Evolutionary conservation across 2,113 vertebrate species (phyloP), one percentile per base, ranked within the genome.

Genomic region (Pleuronectes platessa): DNA sequence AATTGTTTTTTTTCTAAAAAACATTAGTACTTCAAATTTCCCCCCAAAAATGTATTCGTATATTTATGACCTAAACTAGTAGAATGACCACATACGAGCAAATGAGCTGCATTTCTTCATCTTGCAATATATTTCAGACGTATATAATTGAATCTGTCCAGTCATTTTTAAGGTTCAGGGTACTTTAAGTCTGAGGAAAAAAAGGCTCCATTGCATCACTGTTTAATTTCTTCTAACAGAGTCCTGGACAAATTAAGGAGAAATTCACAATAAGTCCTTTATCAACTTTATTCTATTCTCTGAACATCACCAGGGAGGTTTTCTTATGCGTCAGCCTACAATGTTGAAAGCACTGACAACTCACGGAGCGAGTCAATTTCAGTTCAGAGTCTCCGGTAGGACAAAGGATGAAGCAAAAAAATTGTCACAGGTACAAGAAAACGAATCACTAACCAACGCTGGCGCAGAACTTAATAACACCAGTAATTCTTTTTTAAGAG

Each of bases 401-500:
- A 81, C 56, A 55, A 72, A 40, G 37, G 71, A 86, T 76, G 58
- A 74, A 67, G 62, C 59, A 55, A 12, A 79, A 12, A 77, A 70
- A 66, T 67, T 79, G 75, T 76, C 79, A 62, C 49, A 68, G 62
- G 65, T 26, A 64, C 23, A 78, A 74, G 42, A 79, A 21, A 79
- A 78, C 58, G 20, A 66, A 76, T 82, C 40, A 59, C 64, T 45
- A 70, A 68, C 72, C 66, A 54, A 56, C 15, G 49, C 56, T 10
- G 45, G 26, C 47, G 64, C 61, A 76, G 42, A 83, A 83, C 35
- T 63, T 23, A 12, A 75, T 71, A 84, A 76, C 68, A 74, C 71
- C 67, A 42, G 76, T 68, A 76, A 85, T 79, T 78, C 68, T 54
- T 58, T 24, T 78, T 83, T 76, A 64, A 84, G 76, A 76, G 71